Percentiles rank a stretch among this genome's conserved stretches.
phyloP scores from a whole-genome alignment of 2,113 vertebrate genomes.

The Semicossyphus pulcher region DNA sequence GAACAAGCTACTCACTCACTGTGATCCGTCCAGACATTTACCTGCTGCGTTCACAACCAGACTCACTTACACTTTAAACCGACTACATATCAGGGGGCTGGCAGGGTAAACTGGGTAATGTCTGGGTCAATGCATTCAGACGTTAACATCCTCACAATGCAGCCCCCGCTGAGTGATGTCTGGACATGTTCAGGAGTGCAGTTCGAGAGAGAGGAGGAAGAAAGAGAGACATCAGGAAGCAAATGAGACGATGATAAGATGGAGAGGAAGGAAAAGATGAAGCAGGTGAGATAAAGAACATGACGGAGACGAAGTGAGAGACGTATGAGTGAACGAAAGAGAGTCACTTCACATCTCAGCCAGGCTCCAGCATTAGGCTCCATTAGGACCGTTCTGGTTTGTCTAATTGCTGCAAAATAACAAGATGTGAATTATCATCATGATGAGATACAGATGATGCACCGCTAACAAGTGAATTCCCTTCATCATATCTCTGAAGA shows the following conservation, averaged over 20 bases:
- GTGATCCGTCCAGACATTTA: no score
- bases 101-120: no score
- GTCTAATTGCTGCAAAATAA: slow-evolving; percentile 63
- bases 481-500: slow-evolving; percentile 53
- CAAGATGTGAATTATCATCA: slow-evolving; percentile 52
- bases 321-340: not conserved
- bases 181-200: no score
- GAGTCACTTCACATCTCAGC: slow-evolving; percentile 1
- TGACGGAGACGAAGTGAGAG: not conserved
- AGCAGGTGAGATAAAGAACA: not conserved
- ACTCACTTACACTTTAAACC: no score
- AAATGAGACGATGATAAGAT: slow-evolving; percentile 8
- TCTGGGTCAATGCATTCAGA: no score
- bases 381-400: slow-evolving; percentile 40
- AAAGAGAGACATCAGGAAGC: slow-evolving; percentile 14
- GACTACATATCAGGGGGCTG: no score
- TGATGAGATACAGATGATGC: slow-evolving; percentile 54
- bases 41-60: no score
- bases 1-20: no score
- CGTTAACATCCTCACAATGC: no score
- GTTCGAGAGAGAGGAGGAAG: not conserved
- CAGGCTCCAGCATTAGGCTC: slow-evolving; percentile 26
- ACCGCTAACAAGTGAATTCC: slow-evolving; percentile 44
- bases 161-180: no score
- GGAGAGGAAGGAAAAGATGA: not conserved